These are phyloP conservation scores for Drosophila chauvacae DNA, from an alignment of 1,140 invertebrate species.

Conservation along the genomic window DNA sequence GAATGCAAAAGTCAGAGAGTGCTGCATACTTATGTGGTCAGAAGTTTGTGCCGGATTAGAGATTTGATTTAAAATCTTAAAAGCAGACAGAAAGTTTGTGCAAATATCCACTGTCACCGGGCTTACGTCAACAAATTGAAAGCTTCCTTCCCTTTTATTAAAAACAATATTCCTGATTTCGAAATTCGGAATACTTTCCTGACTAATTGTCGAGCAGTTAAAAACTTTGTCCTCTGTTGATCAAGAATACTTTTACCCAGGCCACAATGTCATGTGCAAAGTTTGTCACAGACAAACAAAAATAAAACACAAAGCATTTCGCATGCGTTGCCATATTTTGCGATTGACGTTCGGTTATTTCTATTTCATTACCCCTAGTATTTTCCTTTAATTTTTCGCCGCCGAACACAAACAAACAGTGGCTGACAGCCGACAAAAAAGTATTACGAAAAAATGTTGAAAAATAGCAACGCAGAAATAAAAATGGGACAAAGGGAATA, in stretches of 20 bases:
- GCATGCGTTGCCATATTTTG: conserved; percentile 12
- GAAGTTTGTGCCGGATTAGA: conserved; percentile 39
- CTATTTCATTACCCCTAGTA: conserved; percentile 72
- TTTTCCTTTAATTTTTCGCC: conserved; percentile 78
- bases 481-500: conserved; percentile 1
- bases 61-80: conserved; percentile 41
- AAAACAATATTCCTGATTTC: conserved; percentile 11
- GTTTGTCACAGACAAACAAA: conserved; percentile 3
- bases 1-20: conserved; percentile 59
- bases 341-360: conserved; percentile 47
- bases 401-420: conserved; percentile 66
- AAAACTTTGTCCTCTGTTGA: conserved; percentile 38
- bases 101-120: conserved; percentile 13
- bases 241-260: conserved; percentile 3
- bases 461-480: conserved; percentile 51
- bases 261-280: conserved; percentile 22
- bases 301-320: no score
- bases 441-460: conserved; percentile 33
- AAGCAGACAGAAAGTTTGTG: conserved; percentile 31
- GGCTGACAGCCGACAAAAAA: conserved; percentile 8
- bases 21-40: conserved; percentile 67
- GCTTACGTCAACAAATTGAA: conserved; percentile 45
- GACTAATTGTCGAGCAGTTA: conserved; percentile 44
- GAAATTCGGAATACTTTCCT: conserved; percentile 18
- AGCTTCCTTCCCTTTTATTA: conserved; percentile 1